Base-by-base conservation (phyloP, 1,140 invertebrate genomes). In the Drosophila elegans region DNA sequence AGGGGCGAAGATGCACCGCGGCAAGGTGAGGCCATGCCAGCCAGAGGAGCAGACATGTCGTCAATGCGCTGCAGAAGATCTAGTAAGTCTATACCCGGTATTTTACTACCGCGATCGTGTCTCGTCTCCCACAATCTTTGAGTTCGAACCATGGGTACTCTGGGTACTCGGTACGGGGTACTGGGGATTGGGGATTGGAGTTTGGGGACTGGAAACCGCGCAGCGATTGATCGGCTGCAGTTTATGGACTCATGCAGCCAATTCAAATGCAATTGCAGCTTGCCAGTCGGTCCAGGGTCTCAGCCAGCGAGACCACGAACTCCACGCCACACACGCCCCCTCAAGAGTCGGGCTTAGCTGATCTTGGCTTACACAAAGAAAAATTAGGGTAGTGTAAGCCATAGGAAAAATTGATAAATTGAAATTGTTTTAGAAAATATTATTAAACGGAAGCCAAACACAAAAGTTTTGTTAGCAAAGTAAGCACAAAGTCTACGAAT, bases 241-340 rank as follows among this genome's bases (percentile, higher is more conserved):
- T 91, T 91, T 91, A 91, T 91, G 89, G 89, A 91, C 89, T 91
- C 89, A 91, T 89, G 84, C 78, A 82, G 81, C 90, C 89, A 91
- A 91, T 91, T 91, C 89, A 85, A 89, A 85, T 91, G 90, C 89
- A 91, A 91, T 91, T 90, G 89, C 69, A 48, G 73, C 77, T 74
- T 62, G 67, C 67, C 46, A 69, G 61, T 69, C 52, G 41, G 54
- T 36, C 46, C 57, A 27, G 42, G 62, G 62, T 62, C 69, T 68
- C 21, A 21, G 36, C 34, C 42, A 41, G 51, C 52, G 32, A 34
- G 36, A 42, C 52, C 73, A 57, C 66, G 41, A 48, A 61, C 77
- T 79, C 39, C 52, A 36, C 16, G 79, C 61, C 80, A 78, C 79
- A 83, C 75, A 88, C 82, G 82, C 82, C 82, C 82, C 83, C 82